Base-by-base conservation (phyloP, 2,797 vertebrate genomes). In the Gallirallus australis region DNA sequence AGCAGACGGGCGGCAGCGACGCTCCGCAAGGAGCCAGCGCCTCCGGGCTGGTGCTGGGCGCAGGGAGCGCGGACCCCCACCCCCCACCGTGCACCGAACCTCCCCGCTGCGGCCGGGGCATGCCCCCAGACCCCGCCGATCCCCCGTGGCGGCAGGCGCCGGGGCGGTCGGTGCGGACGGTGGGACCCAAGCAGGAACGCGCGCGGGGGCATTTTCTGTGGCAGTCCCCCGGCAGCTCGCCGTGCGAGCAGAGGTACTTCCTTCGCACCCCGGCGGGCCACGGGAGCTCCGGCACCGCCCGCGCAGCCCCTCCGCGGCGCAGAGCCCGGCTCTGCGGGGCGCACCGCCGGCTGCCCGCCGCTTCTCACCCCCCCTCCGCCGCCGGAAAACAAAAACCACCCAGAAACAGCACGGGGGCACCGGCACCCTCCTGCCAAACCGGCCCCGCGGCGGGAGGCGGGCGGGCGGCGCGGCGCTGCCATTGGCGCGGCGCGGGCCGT, bases 401-500 rank as follows among this genome's bases (percentile, higher is more conserved):
- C 78, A 73, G 52, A 8, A 77, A 30, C 60, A 59, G 86, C 63
- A 52, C 76, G 71, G 91, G 82, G 91, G 70, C 86, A 94, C 61
- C 57, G 82, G 86, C 86, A 97, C 97, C 97, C 97, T 86, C 81
- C 85, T 96, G 98, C 94, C 98, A 54, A 47, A 68, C 91, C 96
- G 96, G 98, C 90, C 98, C 98, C 83, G 45, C 94, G 95, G 96
- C 63, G 47, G 60, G 59, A 66, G 60, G 70, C 77, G 90, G 45
- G 84, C 17, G 56, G 65, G 88, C 28, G 63, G 73, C 15, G 61
- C 25, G 54, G 84, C 69, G 25, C 21, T 45, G 86, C 81, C 68
- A 99, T 99, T 99, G 98, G 99, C n/a, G 30, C 8, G 28, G 14
- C 7, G 13, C 48, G 66, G 86, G 71, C 76, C 63, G 72, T 25